A percentile compares a stretch with the other conserved stretches of the same genome.
phyloP scores from a whole-genome alignment of 2,888 invertebrate species.

The Bursaphelenchus okinawaensis region DNA sequence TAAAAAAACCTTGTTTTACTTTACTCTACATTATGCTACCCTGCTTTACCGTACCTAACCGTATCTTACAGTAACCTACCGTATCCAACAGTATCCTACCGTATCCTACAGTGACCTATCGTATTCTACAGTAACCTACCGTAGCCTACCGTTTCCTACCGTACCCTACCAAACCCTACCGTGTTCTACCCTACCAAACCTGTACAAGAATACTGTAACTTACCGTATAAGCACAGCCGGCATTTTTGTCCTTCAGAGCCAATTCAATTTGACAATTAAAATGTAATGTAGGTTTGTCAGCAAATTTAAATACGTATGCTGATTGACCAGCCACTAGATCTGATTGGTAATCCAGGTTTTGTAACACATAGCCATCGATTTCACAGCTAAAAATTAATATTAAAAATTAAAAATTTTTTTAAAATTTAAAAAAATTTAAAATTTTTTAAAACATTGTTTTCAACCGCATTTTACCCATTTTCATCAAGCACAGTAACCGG shows the following conservation, averaged over 20 bases:
- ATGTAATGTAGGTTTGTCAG: constrained; percentile 52
- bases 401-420: background rate
- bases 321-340: constrained; percentile 52
- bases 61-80: too few species aligned
- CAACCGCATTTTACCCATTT: constrained; percentile 34
- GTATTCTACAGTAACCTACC: too few species aligned
- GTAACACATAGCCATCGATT: constrained; percentile 49
- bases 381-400: constrained; percentile 39
- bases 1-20: constrained; percentile 8
- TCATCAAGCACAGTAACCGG: constrained; percentile 52
- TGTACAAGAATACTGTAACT: background rate
- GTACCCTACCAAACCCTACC: too few species aligned
- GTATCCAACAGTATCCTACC: too few species aligned
- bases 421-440: background rate
- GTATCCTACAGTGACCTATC: too few species aligned
- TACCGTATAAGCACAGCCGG: constrained; percentile 23
- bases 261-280: constrained; percentile 57
- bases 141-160: too few species aligned
- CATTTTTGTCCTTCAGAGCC: constrained; percentile 42
- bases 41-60: too few species aligned
- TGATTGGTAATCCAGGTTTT: constrained; percentile 46
- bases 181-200: too few species aligned
- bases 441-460: background rate
- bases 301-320: constrained; percentile 52
- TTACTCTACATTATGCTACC: too few species aligned